Base-by-base conservation (phyloP, 1,140 invertebrate species). In the Polypedilum vanderplanki region DNA sequence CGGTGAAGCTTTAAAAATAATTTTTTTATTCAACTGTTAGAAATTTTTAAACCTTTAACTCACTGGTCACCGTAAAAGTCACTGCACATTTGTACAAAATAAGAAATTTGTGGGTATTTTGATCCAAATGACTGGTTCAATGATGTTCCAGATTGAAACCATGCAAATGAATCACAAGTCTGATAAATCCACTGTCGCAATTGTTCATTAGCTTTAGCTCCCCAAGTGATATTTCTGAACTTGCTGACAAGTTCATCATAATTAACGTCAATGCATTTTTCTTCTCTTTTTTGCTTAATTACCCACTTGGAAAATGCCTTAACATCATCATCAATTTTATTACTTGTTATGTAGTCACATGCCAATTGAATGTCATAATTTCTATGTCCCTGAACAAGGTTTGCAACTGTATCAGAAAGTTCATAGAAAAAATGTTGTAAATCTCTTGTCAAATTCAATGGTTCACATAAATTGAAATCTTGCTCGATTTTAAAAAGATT, bases 1-100 rank as follows among this genome's bases (percentile, higher is more conserved):
- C 80, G 20, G 85, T 81, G 70, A 87, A 88, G 75, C 88, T 87
- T 73, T 41, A 79, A 80, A 12, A 57, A 15, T 9, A 57, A 57
- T 57, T 12, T 57, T 57, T 15, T 57, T n/a, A n/a, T 1, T 57
- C 10, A 57, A 57, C 46, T 57, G 8, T 57, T 3, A 57, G 46
- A 57, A n/a, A n/a, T n/a, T n/a, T 15, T 15, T 57, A 57, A 33
- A 33, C 5, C 24, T 33, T 33, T 33, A 17, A 57, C 46, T 57
- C n/a, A 57, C 46, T 57, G 10, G 1, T 12, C 10, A 57, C n/a
- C n/a, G 46, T 15, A 57, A 57, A 57, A 15, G 46, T 57, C 46
- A 57, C 8, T 57, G 46, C 46, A 57, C 46, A 57, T 57, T 57
- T 57, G 46, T 12, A 57, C 8, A 7, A 57, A 57, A 57, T 57